Percentiles rank a stretch among this genome's conserved stretches.
These are phyloP conservation scores for Triplophysa tibetana DNA, from an alignment of 2,113 vertebrate genomes.

Conservation along the genomic window DNA sequence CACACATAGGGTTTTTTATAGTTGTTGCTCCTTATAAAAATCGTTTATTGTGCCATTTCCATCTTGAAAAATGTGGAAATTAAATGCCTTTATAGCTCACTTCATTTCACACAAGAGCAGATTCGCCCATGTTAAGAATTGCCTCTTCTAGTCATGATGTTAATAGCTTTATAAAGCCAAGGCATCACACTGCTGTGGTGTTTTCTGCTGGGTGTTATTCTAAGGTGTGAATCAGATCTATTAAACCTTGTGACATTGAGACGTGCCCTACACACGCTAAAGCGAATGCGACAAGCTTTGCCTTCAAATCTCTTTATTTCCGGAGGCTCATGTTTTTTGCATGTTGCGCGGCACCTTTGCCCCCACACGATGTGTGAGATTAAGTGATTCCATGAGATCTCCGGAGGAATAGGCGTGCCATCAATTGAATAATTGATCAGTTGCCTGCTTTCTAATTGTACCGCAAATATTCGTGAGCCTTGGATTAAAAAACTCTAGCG, in stretches of 20 bases:
- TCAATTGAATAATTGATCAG: conserved; percentile 58
- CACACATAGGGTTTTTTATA: not conserved
- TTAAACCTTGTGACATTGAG: conserved; percentile 30
- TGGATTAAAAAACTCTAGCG: conserved; percentile 33
- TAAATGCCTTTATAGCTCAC: conserved; percentile 14
- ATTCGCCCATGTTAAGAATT: conserved; percentile 7
- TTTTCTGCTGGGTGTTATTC: conserved; percentile 11
- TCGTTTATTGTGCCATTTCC: not conserved
- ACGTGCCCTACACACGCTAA: conserved; percentile 17
- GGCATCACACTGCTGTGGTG: not conserved
- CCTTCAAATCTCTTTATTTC: conserved; percentile 34
- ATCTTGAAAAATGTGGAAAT: not conserved
- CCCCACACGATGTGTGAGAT: conserved; percentile 18
- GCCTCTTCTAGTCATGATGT: not conserved
- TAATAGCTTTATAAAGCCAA: not conserved
- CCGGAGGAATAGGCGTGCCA: conserved; percentile 33
- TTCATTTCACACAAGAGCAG: conserved; percentile 11
- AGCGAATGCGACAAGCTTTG: conserved; percentile 13
- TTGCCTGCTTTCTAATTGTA: conserved; percentile 48
- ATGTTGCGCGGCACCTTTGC: conserved; percentile 3
- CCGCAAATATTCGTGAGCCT: conserved; percentile 3
- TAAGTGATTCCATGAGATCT: conserved; percentile 41
- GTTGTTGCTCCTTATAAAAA: not conserved
- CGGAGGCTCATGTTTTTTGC: conserved; percentile 37
- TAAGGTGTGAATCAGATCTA: not conserved